phyloP scores from a whole-genome alignment of 2,888 invertebrate species.

The Strigamia maritima region DNA sequence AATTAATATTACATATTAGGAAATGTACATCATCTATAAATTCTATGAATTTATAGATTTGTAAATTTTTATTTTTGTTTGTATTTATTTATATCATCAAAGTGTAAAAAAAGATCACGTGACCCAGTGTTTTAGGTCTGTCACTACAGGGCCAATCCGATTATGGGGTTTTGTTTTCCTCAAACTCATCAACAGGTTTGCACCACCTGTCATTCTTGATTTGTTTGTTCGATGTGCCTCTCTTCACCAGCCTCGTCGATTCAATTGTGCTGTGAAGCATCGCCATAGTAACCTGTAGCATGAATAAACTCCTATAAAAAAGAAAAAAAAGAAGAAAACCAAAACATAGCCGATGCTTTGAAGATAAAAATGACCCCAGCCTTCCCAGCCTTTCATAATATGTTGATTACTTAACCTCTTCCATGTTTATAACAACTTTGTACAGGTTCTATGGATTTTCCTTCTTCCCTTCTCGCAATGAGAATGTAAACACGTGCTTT shows the following conservation, averaged over 20 bases:
- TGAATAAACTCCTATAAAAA: neutral
- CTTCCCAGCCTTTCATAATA: neutral
- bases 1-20: too few species aligned
- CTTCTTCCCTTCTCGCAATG: neutral
- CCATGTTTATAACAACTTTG: too few species aligned
- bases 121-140: neutral
- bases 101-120: too few species aligned
- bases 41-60: too few species aligned
- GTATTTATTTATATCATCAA: too few species aligned
- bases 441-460: neutral
- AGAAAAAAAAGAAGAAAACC: neutral
- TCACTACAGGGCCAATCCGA: slow-evolving; percentile 25
- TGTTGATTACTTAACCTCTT: neutral
- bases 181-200: slow-evolving; percentile 30
- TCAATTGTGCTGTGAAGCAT: slow-evolving; percentile 16
- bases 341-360: neutral
- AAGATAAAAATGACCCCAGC: neutral
- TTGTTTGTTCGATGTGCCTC: slow-evolving; percentile 22
- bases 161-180: slow-evolving; percentile 26
- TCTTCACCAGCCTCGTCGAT: slow-evolving; percentile 2
- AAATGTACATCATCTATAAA: too few species aligned
- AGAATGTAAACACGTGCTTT: neutral
- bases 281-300: slow-evolving; percentile 6
- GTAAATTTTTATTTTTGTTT: too few species aligned
- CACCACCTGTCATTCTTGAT: slow-evolving; percentile 34